Evolutionary conservation across 1,140 invertebrate genomes (phyloP), one percentile per base, ranked within the genome.

Genomic region (Pseudomyrmex gracilis): DNA sequence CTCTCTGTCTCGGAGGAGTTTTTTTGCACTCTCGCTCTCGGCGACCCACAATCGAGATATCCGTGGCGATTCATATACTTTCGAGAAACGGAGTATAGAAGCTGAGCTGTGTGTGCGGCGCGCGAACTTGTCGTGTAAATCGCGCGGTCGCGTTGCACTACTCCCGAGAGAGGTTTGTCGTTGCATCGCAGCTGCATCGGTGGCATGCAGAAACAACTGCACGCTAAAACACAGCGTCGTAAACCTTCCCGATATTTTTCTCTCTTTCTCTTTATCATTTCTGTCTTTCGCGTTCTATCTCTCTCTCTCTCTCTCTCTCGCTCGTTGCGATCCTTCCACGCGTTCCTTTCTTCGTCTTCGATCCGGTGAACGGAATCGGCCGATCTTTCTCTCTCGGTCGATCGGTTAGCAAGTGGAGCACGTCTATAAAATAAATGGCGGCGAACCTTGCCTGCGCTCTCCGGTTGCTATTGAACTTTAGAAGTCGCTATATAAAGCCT

Each of bases 381-480:
- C 45, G 49, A 5, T 10, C 45, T 47, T 61, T 61, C 17, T 78
- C 34, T 78, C 43, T 17, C 34, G 34, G 34, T 66, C 64, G 82
- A 5, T 45, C 73, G 51, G 43, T 60, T 58, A 64, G 70, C 85
- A 88, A 88, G 85, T 88, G 82, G 82, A 88, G 86, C 85, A 84
- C 82, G 85, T 76, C 82, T 87, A 85, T 85, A 88, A 88, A 88
- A 88, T 87, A 88, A 88, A 88, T 82, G 68, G 85, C 85, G 51
- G 63, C 74, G 76, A 88, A 88, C 86, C 86, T 76, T 70, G 74
- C 74, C 43, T 55, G 73, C 85, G 34, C 34, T 34, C 34, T 74
- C n/a, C 61, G 86, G 34, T 82, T 85, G 86, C 86, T 87, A 85
- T 87, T 87, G 86, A 88, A 87, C 86, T 88, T 85, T 88, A 80